These are phyloP conservation scores for Carposina sasakii DNA, from an alignment of 1,140 invertebrate genomes.

Conservation along the genomic window DNA sequence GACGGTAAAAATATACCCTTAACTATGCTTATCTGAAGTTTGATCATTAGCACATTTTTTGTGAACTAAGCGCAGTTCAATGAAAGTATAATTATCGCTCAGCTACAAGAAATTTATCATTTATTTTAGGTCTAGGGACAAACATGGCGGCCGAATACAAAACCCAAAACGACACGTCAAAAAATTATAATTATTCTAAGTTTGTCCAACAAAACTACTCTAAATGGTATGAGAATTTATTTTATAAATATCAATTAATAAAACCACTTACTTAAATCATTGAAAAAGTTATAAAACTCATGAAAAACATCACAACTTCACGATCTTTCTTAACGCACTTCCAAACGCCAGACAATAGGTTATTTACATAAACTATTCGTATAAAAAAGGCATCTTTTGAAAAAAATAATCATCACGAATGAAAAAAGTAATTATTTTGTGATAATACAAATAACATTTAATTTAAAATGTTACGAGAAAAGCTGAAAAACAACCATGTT, in stretches of 20 bases:
- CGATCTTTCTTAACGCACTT: conserved; percentile 51
- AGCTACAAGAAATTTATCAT: neutral
- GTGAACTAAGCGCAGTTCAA: no score
- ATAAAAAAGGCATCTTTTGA: conserved; percentile 15
- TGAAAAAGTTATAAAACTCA: conserved; percentile 51
- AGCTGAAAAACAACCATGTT: conserved; percentile 71
- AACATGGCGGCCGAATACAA: conserved; percentile 64
- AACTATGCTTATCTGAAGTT: no score
- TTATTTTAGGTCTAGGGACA: conserved; percentile 60
- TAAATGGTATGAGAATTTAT: no score
- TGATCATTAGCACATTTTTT: no score
- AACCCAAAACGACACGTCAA: conserved; percentile 66
- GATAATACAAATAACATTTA: conserved; percentile 30
- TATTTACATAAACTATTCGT: conserved; percentile 54
- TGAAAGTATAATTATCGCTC: no score
- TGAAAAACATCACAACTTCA: conserved; percentile 56
- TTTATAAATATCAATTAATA: conserved; percentile 26
- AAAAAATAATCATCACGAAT: no score
- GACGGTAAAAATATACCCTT: no score
- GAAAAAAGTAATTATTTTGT: conserved; percentile 34
- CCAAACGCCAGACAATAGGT: conserved; percentile 55
- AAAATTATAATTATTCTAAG: conserved; percentile 27
- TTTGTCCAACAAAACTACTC: conserved; percentile 17
- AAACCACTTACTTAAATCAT: conserved; percentile 57
- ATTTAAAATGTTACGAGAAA: conserved; percentile 50